A percentile compares a stretch with the other conserved stretches of the same genome.
Evolutionary conservation across 1,140 invertebrate genomes (phyloP).

Genomic region (Leucophenga varia): DNA sequence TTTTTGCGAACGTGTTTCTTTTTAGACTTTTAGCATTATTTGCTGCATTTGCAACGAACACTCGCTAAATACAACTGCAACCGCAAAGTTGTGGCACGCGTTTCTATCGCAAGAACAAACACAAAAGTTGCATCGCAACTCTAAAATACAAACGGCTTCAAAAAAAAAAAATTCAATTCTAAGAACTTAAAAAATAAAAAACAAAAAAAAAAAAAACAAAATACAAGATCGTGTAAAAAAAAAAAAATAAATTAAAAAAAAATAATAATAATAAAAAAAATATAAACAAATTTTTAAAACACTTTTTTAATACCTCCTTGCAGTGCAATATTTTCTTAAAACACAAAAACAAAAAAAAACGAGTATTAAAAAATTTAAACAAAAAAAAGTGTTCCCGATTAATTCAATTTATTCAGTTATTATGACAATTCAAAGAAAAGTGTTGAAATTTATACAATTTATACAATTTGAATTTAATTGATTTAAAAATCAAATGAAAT

Average conservation of each 20-base stretch:
- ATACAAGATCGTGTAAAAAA: not conserved
- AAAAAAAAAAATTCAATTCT: slow-evolving; percentile 5
- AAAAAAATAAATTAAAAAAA: not conserved
- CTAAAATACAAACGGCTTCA: slow-evolving; percentile 3
- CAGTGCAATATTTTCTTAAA: too few species aligned
- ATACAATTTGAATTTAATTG: too few species aligned
- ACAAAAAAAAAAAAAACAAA: slow-evolving; percentile 4
- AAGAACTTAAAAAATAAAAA: slow-evolving; percentile 5
- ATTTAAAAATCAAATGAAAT: too few species aligned
- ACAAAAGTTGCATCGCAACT: slow-evolving; percentile 3
- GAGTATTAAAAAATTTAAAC: too few species aligned
- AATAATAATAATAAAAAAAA: too few species aligned
- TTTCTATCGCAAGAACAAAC: slow-evolving; percentile 42
- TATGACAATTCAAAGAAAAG: too few species aligned
- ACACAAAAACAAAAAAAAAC: too few species aligned
- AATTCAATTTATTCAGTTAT: too few species aligned
- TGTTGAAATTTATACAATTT: too few species aligned
- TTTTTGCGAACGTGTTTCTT: slow-evolving; percentile 47
- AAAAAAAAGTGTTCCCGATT: too few species aligned
- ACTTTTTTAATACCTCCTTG: too few species aligned
- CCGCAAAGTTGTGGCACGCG: slow-evolving; percentile 56
- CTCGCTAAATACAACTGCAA: slow-evolving; percentile 57
- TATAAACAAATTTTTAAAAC: too few species aligned
- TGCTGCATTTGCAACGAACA: slow-evolving; percentile 56
- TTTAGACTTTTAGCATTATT: slow-evolving; percentile 55